Base-by-base conservation (phyloP, 2,113 vertebrate genomes). In the Vulpes ferrilata region DNA sequence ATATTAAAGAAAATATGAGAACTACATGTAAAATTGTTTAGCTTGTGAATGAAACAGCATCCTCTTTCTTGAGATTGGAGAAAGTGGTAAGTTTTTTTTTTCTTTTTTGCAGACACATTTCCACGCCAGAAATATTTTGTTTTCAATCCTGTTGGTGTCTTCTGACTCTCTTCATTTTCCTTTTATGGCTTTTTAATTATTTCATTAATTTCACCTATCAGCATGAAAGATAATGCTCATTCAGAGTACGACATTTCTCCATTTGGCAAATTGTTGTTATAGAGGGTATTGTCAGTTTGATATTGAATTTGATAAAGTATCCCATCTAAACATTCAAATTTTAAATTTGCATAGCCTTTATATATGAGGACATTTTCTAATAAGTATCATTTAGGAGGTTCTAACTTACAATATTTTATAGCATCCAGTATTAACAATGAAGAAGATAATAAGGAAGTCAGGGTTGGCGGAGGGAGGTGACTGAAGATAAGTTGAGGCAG, bases 121-220 rank as follows among this genome's bases (percentile, higher is more conserved):
- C 25, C 20, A 80, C 32, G 30, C 43, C 85, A 89, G 90, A 95
- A 96, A 95, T 91, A 90, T 92, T 97, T 97, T 88, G 92, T 43
- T 97, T 88, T 96, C 67, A 93, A 86, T 17, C 69, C 80, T 81
- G 86, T 97, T 95, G 65, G 74, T 98, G 91, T 91, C 92, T 97
- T 98, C 88, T 90, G 92, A 96, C 89, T 97, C 82, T 96, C 88
- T 94, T 97, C 92, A 97, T 98, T 98, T 98, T 98, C 83, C 64
- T 96, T 60, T 92, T 97, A 95, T 94, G n/a, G 38, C 81, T 97
- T 98, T 98, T 98, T 89, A 84, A 97, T 98, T 97, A 97, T 62
- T 82, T 97, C 48, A 98, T 97, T 98, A 98, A 98, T 98, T 97
- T 98, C 74, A 97, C 96, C 97, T 98, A 96, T 97, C 98, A 98